Base-by-base conservation (phyloP, 1,140 invertebrate genomes). In the Bombus breviceps region DNA sequence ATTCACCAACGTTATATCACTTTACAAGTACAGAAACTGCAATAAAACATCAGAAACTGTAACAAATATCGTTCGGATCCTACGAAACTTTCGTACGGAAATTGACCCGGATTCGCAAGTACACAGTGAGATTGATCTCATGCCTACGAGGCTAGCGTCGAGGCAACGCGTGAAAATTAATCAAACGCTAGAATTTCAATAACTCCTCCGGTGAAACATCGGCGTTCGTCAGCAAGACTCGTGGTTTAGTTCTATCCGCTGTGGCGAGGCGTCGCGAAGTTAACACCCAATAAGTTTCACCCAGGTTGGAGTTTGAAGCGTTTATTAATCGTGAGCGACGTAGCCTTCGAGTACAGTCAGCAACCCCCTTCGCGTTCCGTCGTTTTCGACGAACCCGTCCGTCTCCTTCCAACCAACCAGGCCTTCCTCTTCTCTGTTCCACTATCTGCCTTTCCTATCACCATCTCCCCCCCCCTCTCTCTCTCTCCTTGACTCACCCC, bases 281-380 rank as follows among this genome's bases (percentile, higher is more conserved):
- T 89, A 89, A 86, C 88, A 89, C 84, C 76, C 88, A 69, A 89
- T 89, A 89, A 89, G 88, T 89, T 89, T 89, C 88, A 39, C 66
- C 62, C 41, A 18, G n/a, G 41, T 15, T 47, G 32, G 81, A 89
- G 84, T 89, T 89, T 89, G 88, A 89, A 88, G 77, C 88, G 88
- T 89, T 89, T 89, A 89, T 89, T 89, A 89, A 89, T 89, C 85
- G 88, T 77, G 88, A 86, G 79, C 87, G 87, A 89, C 88, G 53
- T 64, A 81, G 68, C 39, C 39, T 62, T 39, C 43, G n/a, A 37
- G n/a, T 34, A 59, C 68, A 78, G 53, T 57, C 66, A 69, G 47
- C 59, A 22, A 39, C 13, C 10, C 32, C 81, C 28, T 53, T 41
- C 64, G 57, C 71, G 47, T 74, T 34, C 79, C 53, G 28, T 80